Evolutionary conservation across 2,888 invertebrate genomes (phyloP).

Genomic region (Macaria liturata): DNA sequence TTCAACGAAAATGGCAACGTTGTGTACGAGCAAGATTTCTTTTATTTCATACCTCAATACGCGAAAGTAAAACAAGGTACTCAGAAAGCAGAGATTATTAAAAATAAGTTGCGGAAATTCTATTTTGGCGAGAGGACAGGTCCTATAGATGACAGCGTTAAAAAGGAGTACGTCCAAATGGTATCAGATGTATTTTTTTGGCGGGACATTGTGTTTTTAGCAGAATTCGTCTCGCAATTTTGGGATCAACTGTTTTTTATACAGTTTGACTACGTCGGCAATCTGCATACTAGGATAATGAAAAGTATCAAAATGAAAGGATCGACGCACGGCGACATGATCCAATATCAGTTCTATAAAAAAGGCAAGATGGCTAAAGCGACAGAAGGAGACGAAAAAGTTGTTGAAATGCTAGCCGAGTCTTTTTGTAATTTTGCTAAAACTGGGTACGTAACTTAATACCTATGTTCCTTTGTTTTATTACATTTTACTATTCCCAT

Average conservation of each 20-base stretch:
- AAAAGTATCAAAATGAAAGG: slow-evolving; percentile 56
- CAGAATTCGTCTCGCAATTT: slow-evolving; percentile 47
- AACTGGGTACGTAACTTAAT: slow-evolving; percentile 52
- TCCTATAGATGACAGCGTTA: slow-evolving; percentile 27
- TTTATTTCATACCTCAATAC: slow-evolving; percentile 56
- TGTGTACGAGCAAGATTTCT: slow-evolving; percentile 51
- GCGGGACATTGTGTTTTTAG: slow-evolving; percentile 50
- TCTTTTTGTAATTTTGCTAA: slow-evolving; percentile 65
- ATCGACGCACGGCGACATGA: slow-evolving; percentile 65
- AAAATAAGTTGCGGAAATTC: slow-evolving; percentile 42
- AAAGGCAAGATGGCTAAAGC: slow-evolving; percentile 51
- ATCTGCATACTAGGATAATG: slow-evolving; percentile 62
- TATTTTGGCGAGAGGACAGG: slow-evolving; percentile 54
- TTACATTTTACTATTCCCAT: too few species aligned
- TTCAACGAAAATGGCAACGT: slow-evolving; percentile 51
- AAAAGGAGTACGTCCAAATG: slow-evolving; percentile 52
- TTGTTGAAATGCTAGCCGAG: slow-evolving; percentile 57
- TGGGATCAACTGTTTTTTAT: slow-evolving; percentile 50
- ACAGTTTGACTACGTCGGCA: slow-evolving; percentile 60
- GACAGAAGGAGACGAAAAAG: slow-evolving; percentile 45
- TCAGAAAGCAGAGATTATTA: slow-evolving; percentile 26
- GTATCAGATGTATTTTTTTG: slow-evolving; percentile 58
- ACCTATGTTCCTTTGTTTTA: too few species aligned
- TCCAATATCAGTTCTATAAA: slow-evolving; percentile 68
- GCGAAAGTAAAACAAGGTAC: slow-evolving; percentile 42